Evolutionary conservation across 1,140 invertebrate species (phyloP).

Genomic region (Drosophila elegans): DNA sequence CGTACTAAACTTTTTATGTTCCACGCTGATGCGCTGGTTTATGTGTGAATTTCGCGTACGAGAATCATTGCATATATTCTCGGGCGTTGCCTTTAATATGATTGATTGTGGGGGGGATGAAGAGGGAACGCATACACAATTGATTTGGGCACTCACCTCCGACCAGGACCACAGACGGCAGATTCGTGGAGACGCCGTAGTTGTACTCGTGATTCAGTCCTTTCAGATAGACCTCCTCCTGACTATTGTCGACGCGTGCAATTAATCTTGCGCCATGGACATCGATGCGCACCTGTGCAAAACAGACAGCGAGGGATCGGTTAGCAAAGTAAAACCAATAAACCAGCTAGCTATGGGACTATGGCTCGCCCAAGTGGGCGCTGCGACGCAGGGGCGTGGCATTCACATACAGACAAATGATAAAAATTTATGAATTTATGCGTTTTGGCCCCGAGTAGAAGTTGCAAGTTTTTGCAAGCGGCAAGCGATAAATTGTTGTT

Average conservation of each 20-base stretch:
- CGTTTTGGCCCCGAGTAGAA: conserved; percentile 75
- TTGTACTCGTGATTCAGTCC: conserved; percentile 92
- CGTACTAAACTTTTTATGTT: conserved; percentile 32
- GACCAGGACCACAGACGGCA: conserved; percentile 94
- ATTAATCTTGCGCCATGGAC: conserved; percentile 92
- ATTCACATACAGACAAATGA: conserved; percentile 68
- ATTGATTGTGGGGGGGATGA: conserved; percentile 20
- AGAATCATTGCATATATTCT: conserved; percentile 57
- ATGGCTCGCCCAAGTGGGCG: not conserved
- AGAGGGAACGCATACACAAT: conserved; percentile 46
- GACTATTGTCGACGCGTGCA: conserved; percentile 92
- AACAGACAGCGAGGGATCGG: conserved; percentile 41
- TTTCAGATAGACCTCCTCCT: conserved; percentile 91
- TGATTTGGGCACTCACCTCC: conserved; percentile 89
- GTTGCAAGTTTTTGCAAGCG: conserved; percentile 66
- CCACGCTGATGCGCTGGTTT: conserved; percentile 25
- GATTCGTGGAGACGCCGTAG: conserved; percentile 93
- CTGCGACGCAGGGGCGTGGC: conserved; percentile 31
- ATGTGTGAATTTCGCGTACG: conserved; percentile 39
- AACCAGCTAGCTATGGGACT: conserved; percentile 59
- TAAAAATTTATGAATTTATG: conserved; percentile 84
- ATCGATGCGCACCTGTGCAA: conserved; percentile 90
- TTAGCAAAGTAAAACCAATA: conserved; percentile 76
- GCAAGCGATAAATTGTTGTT: conserved; percentile 74
- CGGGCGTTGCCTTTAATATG: conserved; percentile 63